Evolutionary conservation across 2,888 invertebrate genomes (phyloP).

Genomic region (Acanthacorydalis orientalis): DNA sequence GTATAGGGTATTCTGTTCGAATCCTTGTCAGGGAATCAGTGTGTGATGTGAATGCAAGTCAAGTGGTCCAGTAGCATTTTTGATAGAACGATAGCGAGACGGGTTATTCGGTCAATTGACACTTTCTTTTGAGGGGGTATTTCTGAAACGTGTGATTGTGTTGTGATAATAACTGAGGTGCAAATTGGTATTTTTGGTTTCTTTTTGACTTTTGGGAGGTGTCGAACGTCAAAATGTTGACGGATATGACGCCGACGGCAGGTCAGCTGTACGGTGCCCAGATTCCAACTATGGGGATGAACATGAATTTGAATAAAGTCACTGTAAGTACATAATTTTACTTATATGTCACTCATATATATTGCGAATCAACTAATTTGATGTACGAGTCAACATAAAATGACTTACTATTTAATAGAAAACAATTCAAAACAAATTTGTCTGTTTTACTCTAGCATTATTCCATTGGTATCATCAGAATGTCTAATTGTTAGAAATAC

Average conservation of each 20-base stretch:
- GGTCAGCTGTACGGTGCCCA: constrained; percentile 41
- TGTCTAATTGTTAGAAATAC: no score
- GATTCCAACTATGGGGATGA: constrained; percentile 42
- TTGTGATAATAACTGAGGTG: not conserved
- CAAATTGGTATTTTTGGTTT: not conserved
- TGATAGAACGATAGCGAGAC: not conserved
- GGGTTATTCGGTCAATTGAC: not conserved
- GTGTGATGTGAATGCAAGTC: constrained; percentile 25
- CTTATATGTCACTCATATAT: no score
- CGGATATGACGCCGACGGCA: constrained; percentile 42
- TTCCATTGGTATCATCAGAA: no score
- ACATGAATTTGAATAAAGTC: constrained; percentile 24
- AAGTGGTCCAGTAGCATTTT: constrained; percentile 15
- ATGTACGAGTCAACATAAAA: no score
- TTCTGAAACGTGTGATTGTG: constrained; percentile 3
- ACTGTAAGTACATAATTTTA: constrained; percentile 22
- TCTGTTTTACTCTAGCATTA: no score
- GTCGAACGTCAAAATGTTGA: constrained; percentile 28
- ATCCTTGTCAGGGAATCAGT: constrained; percentile 26
- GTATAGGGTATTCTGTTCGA: constrained; percentile 6
- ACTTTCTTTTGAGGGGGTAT: not conserved
- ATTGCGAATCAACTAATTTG: no score
- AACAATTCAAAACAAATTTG: no score
- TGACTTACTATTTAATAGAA: no score
- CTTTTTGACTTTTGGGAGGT: constrained; percentile 1